phyloP scores from a whole-genome alignment of 2,888 invertebrate genomes.

The Brassicogethes aeneus region DNA sequence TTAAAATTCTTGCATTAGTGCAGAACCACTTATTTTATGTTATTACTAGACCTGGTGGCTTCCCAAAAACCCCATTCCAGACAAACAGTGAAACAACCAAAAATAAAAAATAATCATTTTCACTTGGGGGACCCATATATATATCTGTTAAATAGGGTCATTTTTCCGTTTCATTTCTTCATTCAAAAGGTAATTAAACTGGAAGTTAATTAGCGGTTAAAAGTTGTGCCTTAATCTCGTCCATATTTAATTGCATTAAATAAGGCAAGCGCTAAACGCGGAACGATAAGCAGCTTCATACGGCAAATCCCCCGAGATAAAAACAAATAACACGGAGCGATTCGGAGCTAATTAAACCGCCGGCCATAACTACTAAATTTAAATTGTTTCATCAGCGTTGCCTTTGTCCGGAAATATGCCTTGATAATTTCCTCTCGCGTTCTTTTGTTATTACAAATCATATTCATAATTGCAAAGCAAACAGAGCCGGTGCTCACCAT shows the following conservation, averaged over 20 bases:
- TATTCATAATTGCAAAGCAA: slow-evolving; percentile 45
- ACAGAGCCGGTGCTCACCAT: slow-evolving; percentile 30
- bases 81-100: no score
- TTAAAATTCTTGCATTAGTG: no score
- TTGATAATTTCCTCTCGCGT: slow-evolving; percentile 38
- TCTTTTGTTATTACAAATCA: slow-evolving; percentile 42
- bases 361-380: slow-evolving; percentile 37
- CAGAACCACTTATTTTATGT: no score
- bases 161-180: no score
- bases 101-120: no score
- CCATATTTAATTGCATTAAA: slow-evolving; percentile 7
- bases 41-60: no score
- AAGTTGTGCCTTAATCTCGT: not conserved
- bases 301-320: slow-evolving; percentile 8
- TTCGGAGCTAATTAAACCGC: slow-evolving; percentile 31
- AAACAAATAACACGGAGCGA: slow-evolving; percentile 27
- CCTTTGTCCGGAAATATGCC: slow-evolving; percentile 36
- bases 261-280: slow-evolving; percentile 3
- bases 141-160: no score
- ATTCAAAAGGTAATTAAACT: slow-evolving; percentile 2
- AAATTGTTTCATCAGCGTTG: slow-evolving; percentile 39
- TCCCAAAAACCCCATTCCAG: no score
- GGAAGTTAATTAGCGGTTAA: not conserved
- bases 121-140: no score
- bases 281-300: not conserved